Percentiles rank a stretch among this genome's conserved stretches.
phyloP scores from a whole-genome alignment of 2,888 invertebrate genomes.

The Urechis unicinctus region DNA sequence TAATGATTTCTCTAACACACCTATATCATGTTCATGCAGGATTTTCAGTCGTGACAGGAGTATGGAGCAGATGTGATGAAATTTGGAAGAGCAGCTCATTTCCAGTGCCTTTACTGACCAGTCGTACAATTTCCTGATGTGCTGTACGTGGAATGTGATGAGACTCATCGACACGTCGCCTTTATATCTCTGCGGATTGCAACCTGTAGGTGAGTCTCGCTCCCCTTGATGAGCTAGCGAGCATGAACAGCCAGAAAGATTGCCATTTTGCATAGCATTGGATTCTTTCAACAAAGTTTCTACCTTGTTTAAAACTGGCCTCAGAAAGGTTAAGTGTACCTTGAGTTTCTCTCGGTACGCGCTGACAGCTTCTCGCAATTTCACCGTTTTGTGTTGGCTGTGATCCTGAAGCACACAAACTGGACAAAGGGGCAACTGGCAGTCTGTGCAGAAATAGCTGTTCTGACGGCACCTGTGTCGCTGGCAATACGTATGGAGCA shows the following conservation, averaged over 20 bases:
- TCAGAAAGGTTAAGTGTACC: constrained; percentile 5
- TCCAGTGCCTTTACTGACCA: no score
- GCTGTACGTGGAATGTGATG: not conserved
- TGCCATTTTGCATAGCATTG: no score
- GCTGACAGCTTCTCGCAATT: constrained; percentile 6
- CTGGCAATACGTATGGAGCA: constrained; percentile 5
- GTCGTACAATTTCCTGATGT: no score
- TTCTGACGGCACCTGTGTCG: constrained; percentile 5
- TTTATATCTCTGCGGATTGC: no score
- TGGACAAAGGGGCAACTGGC: constrained; percentile 8
- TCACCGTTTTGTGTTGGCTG: constrained; percentile 4
- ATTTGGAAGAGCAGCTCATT: no score
- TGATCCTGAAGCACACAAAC: constrained; percentile 12
- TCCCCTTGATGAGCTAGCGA: not conserved
- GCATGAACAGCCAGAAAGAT: constrained; percentile 3
- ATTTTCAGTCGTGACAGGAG: not conserved
- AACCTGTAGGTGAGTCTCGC: no score
- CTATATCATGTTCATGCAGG: no score
- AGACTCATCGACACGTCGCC: not conserved
- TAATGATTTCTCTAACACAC: no score
- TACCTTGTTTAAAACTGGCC: constrained; percentile 6
- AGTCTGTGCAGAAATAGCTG: constrained; percentile 10
- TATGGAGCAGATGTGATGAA: no score
- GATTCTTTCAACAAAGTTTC: no score
- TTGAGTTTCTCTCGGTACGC: constrained; percentile 7